Evolutionary conservation across 2,113 vertebrate species (phyloP), one percentile per base, ranked within the genome.

Genomic region (Festucalex cinctus): DNA sequence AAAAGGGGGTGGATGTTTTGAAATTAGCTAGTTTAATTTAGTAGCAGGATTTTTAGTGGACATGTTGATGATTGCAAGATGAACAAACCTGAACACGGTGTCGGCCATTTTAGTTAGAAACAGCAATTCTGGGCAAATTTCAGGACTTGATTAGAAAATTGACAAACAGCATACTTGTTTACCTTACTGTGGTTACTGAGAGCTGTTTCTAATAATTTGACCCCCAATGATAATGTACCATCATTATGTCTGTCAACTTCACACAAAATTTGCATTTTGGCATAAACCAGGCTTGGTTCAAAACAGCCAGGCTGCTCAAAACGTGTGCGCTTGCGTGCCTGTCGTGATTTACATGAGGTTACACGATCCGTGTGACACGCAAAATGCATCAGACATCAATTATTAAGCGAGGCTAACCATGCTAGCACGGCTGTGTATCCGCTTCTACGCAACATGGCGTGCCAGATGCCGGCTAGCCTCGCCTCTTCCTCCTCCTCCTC

Each of bases 271-370:
- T 28, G 14, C 53, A 56, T 56, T 56, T 56, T 10, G 51, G 51
- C 24, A 5, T 24, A 53, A 53, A 3, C n/a, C n/a, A 51, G n/a
- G 6, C 48, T 22, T 26, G 16, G 46, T 20, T 56, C 53, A 56
- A 16, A 56, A 5, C 24, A 56, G 24, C 53, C 24, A 16, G 5
- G 53, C 24, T 56, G 53, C 24, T 56, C 26, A 56, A 28, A 28
- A 12, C 28, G 53, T 2, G 53, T 28, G 49, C 22, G 20, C 22
- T 22, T 54, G n/a, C 13, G 10, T 1, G n/a, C 5, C 51, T 54
- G 53, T 56, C 24, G 53, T 56, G 53, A 56, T 56, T 56, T 56
- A 14, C 24, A 56, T 56, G 51, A 28, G 51, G 53, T 56, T 28
- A 28, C 26, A 28, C 26, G 53, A 56, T 28, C 26, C 4, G 10